A percentile compares a stretch with the other conserved stretches of the same genome.
Evolutionary conservation across 2,113 vertebrate species (phyloP).

Genomic region (Centropus bengalensis): DNA sequence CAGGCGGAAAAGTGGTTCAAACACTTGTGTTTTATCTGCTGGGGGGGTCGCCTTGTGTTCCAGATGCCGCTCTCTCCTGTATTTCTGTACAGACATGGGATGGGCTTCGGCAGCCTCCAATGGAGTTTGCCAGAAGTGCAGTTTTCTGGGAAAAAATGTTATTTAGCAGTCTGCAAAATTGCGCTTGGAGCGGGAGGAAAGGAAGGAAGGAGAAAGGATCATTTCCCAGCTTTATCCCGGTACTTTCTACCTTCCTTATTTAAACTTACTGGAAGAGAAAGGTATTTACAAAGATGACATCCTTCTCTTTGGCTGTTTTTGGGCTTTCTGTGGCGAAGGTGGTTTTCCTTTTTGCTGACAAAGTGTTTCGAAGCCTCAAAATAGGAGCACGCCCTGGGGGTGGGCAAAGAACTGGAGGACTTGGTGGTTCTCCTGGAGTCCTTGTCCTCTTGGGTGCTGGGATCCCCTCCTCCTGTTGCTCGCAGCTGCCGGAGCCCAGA

Average conservation of each 20-base stretch:
- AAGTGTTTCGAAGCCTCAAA: neutral
- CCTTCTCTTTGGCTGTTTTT: neutral
- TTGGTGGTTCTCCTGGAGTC: neutral
- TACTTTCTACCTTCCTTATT: neutral
- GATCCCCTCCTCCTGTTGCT: neutral
- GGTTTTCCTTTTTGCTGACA: neutral
- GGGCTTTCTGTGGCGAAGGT: neutral
- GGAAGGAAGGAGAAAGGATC: neutral
- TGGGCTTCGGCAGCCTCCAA: neutral
- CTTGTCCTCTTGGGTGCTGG: neutral
- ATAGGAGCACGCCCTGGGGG: neutral
- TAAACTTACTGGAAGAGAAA: neutral
- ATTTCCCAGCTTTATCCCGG: neutral
- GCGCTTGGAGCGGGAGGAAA: neutral
- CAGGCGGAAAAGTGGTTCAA: neutral
- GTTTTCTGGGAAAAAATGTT: neutral
- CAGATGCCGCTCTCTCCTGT: neutral
- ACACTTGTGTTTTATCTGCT: neutral
- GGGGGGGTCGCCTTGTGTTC: neutral
- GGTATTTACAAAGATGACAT: neutral
- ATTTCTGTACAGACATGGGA: neutral
- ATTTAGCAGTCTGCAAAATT: neutral
- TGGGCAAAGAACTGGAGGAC: neutral
- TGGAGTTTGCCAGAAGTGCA: neutral
- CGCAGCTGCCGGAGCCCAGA: neutral